A percentile compares a stretch with the other conserved stretches of the same genome.
phyloP scores from a whole-genome alignment of 2,113 vertebrate species.

The Mohoua ochrocephala region DNA sequence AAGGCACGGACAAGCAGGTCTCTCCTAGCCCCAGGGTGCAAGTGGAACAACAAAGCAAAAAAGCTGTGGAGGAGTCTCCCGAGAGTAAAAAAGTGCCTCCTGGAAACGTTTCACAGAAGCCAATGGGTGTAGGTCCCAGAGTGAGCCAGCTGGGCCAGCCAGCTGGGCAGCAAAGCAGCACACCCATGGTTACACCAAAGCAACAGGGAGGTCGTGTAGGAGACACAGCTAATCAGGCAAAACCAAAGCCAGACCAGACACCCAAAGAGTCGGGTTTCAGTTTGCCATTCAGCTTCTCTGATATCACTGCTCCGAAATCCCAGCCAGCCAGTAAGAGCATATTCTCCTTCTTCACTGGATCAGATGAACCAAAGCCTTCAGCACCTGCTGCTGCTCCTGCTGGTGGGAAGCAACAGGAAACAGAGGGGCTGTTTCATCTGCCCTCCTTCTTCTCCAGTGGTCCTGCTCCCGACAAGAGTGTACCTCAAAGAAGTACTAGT shows the following conservation, averaged over 20 bases:
- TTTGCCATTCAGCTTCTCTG: conserved; percentile 73
- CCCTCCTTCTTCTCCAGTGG: conserved; percentile 79
- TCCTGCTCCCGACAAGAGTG: conserved; percentile 66
- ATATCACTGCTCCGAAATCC: conserved; percentile 33
- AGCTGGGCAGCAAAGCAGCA: background rate
- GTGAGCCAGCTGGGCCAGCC: background rate
- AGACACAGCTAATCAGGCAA: background rate
- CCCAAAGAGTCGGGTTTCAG: conserved; percentile 71
- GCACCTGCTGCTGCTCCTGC: conserved; percentile 13
- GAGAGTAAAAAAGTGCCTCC: background rate
- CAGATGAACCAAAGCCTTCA: conserved; percentile 54
- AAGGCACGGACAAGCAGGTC: background rate
- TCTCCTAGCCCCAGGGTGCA: background rate
- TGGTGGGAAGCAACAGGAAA: conserved; percentile 55
- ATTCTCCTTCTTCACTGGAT: conserved; percentile 80
- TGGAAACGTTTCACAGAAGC: background rate
- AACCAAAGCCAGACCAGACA: conserved; percentile 57
- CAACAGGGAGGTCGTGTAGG: background rate
- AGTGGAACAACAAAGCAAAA: background rate
- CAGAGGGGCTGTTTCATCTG: conserved; percentile 78
- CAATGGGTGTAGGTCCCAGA: background rate
- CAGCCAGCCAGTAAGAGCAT: conserved; percentile 70
- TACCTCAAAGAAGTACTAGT: conserved; percentile 68
- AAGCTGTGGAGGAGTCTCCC: background rate
- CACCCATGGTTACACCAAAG: background rate